A percentile compares a stretch with the other conserved stretches of the same genome.
Evolutionary conservation across 2,888 invertebrate species (phyloP).

Genomic region (Drosophila rellima): DNA sequence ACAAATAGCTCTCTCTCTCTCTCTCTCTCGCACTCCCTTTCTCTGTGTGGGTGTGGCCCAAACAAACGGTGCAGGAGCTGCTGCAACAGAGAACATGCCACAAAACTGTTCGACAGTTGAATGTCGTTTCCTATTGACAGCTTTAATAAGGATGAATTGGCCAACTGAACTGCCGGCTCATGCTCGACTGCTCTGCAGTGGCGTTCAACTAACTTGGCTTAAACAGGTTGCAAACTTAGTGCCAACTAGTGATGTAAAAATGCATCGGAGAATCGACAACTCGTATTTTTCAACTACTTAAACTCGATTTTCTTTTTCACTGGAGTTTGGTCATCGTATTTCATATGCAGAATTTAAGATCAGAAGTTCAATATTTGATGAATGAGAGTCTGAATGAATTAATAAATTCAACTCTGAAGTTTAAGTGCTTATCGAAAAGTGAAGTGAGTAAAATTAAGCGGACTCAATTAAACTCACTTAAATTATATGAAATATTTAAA

Average conservation of each 20-base stretch:
- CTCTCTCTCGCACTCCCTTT: neutral
- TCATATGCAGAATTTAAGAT: too few species aligned
- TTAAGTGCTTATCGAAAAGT: too few species aligned
- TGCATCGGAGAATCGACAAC: too few species aligned
- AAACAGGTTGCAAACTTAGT: slow-evolving; percentile 43
- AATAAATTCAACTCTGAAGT: too few species aligned
- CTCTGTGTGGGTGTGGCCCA: slow-evolving; percentile 13
- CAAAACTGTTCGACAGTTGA: slow-evolving; percentile 28
- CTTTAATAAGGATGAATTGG: slow-evolving; percentile 60
- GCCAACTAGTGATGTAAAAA: slow-evolving; percentile 17
- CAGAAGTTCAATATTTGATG: too few species aligned
- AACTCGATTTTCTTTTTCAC: too few species aligned
- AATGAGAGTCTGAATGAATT: too few species aligned
- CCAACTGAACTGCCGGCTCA: slow-evolving; percentile 53
- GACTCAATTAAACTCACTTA: too few species aligned
- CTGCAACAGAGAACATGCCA: slow-evolving; percentile 17
- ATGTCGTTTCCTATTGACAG: slow-evolving; percentile 53
- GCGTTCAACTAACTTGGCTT: slow-evolving; percentile 43
- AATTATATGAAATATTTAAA: too few species aligned
- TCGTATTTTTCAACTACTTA: too few species aligned
- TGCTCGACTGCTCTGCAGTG: slow-evolving; percentile 39
- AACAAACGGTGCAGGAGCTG: slow-evolving; percentile 14
- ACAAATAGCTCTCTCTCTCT: slow-evolving; percentile 3
- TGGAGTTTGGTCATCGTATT: too few species aligned
- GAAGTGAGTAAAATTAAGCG: too few species aligned